A percentile compares a stretch with the other conserved stretches of the same genome.
Evolutionary conservation across 2,888 invertebrate species (phyloP).

Genomic region (Furcula furcula): DNA sequence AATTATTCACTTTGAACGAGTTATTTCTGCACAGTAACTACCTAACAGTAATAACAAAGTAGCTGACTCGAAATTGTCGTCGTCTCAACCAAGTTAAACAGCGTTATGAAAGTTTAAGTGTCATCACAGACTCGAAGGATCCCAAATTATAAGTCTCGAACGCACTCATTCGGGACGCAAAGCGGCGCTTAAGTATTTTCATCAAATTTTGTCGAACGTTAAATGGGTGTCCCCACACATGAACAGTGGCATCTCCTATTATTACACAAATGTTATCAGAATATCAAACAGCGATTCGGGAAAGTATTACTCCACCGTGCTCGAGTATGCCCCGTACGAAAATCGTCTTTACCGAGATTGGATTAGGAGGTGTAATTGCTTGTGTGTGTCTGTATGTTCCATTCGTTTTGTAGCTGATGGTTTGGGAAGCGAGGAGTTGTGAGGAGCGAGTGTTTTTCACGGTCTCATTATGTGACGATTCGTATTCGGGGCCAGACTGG

Average conservation of each 20-base stretch:
- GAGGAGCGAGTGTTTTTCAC: slow-evolving; percentile 74
- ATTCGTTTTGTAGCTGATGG: slow-evolving; percentile 42
- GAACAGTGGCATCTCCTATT: slow-evolving; percentile 60
- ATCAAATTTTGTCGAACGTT: slow-evolving; percentile 46
- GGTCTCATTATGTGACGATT: slow-evolving; percentile 72
- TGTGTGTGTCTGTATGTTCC: slow-evolving; percentile 28
- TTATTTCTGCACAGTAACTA: slow-evolving; percentile 6
- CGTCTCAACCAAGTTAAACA: slow-evolving; percentile 14
- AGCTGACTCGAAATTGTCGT: slow-evolving; percentile 12
- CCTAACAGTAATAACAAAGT: slow-evolving; percentile 15
- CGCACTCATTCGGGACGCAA: slow-evolving; percentile 21
- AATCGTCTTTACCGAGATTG: slow-evolving; percentile 30
- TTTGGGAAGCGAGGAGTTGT: slow-evolving; percentile 49
- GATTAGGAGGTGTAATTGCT: slow-evolving; percentile 40
- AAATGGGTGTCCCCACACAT: slow-evolving; percentile 49
- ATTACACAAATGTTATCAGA: slow-evolving; percentile 71
- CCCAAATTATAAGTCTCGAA: slow-evolving; percentile 34
- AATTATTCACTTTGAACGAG: slow-evolving; percentile 1
- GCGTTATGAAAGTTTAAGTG: slow-evolving; percentile 25
- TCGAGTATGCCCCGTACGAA: slow-evolving; percentile 15
- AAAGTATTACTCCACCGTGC: slow-evolving; percentile 26
- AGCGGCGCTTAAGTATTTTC: slow-evolving; percentile 44
- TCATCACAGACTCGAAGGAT: slow-evolving; percentile 26
- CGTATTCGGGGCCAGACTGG: slow-evolving; percentile 63
- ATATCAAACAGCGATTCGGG: slow-evolving; percentile 65